Base-by-base conservation (phyloP, 2,797 vertebrate genomes). In the Toxotes lorentzi region DNA sequence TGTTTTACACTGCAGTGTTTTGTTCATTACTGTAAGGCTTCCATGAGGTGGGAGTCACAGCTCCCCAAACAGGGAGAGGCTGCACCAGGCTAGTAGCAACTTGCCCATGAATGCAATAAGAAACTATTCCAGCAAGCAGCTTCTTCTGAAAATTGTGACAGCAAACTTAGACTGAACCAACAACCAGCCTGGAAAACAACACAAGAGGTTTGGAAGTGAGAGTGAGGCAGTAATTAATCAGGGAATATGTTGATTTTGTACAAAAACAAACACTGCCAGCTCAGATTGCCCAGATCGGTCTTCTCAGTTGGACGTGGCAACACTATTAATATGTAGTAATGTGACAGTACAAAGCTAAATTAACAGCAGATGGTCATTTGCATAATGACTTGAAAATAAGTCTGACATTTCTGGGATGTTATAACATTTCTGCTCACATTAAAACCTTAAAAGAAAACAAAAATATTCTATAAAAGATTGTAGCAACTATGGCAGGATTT, bases 81-180 rank as follows among this genome's bases (percentile, higher is more conserved):
- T 60, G 69, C 61, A 69, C 57, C 60, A 83, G 79, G 66, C 90
- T 50, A 72, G 92, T 66, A 66, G 57, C 7, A 84, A 92, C 94
- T 79, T 87, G 92, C 86, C 84, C 59, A 69, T 82, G 85, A 85
- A 88, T 83, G 72, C 70, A 72, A 34, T 24, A 1, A 24, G 30
- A 73, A 83, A 73, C 74, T 50, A 74, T 70, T 67, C 59, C 14
- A 58, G 57, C 27, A 71, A 60, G 35, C 34, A 74, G 48, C 66
- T 57, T 51, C 56, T 70, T 51, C 21, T 24, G 7, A 45, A 50
- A 72, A 81, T 23, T 48, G 54, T 34, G 51, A 48, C 17, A 75
- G 23, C 2, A 65, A 59, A 23, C 6, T 30, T 14, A 54, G 5
- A 67, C 1, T 41, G 11, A 72, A 63, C 12, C 12, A 60, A 70